Percentiles rank a stretch among this genome's conserved stretches.
phyloP scores from a whole-genome alignment of 2,797 vertebrate genomes.

The Onychomys torridus region DNA sequence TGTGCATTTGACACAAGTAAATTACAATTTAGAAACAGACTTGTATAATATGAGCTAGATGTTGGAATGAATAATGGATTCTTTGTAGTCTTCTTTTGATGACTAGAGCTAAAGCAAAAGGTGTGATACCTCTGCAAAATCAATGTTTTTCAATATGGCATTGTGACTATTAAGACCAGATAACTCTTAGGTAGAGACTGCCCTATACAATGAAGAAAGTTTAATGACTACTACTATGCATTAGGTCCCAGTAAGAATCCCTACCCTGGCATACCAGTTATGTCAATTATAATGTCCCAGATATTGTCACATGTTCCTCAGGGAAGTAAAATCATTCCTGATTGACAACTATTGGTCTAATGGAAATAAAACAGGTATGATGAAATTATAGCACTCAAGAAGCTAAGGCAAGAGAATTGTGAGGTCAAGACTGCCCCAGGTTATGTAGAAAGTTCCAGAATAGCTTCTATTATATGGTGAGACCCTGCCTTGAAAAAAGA shows the following conservation, averaged over 20 bases:
- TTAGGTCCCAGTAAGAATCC: neutral
- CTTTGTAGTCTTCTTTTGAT: slow-evolving; percentile 77
- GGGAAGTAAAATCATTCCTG: neutral
- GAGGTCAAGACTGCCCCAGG: neutral
- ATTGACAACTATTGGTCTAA: slow-evolving; percentile 3
- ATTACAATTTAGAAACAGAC: slow-evolving; percentile 83
- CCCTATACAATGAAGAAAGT: neutral
- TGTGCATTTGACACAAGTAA: slow-evolving; percentile 88
- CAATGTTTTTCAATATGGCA: neutral
- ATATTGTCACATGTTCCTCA: neutral
- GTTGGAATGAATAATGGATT: slow-evolving; percentile 77
- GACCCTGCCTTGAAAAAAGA: neutral
- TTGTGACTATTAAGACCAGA: neutral
- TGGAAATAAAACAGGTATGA: neutral
- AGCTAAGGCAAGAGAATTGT: neutral
- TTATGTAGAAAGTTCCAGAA: neutral
- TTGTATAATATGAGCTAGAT: slow-evolving; percentile 84
- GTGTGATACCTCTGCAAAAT: slow-evolving; percentile 53
- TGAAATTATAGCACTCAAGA: neutral
- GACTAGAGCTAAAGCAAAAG: slow-evolving; percentile 81
- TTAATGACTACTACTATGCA: neutral
- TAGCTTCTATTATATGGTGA: neutral
- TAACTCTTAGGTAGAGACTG: neutral
- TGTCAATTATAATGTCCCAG: slow-evolving; percentile 9
- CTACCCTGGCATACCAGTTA: neutral